Conservation (phyloP, 2,888 invertebrate genomes). For the Dolomedes plantarius region DNA sequence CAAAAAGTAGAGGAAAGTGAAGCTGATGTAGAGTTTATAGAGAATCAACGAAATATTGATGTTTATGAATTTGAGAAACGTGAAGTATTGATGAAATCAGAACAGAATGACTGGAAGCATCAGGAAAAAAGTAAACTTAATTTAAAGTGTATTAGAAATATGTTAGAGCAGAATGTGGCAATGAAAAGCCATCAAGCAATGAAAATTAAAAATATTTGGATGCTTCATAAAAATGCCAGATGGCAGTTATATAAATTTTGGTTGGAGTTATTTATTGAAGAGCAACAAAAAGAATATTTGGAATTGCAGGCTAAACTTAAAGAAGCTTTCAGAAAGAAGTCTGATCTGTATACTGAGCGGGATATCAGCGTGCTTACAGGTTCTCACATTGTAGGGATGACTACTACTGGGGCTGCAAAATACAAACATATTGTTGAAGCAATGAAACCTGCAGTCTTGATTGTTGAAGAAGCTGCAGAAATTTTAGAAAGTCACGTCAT, state of each 20-base stretch:
- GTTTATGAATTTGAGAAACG: slow-evolving; percentile 2
- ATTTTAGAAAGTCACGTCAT: slow-evolving; percentile 90
- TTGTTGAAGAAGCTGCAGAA: slow-evolving; percentile 92
- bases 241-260: slow-evolving; percentile 66
- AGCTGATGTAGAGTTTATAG: slow-evolving; percentile 61
- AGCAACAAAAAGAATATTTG: background rate
- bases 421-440: slow-evolving; percentile 81
- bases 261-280: slow-evolving; percentile 30
- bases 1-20: slow-evolving; percentile 39
- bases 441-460: slow-evolving; percentile 81
- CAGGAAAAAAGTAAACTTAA: too few species aligned
- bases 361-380: slow-evolving; percentile 34
- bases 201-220: slow-evolving; percentile 38
- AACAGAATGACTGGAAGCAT: too few species aligned
- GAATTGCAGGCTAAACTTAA: slow-evolving; percentile 15
- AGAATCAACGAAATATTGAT: slow-evolving; percentile 41
- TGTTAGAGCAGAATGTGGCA: slow-evolving; percentile 3
- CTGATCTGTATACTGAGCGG: slow-evolving; percentile 41
- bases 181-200: slow-evolving; percentile 23
- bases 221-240: background rate
- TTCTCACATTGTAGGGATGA: slow-evolving; percentile 82
- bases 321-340: slow-evolving; percentile 18
- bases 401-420: slow-evolving; percentile 86
- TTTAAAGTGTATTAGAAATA: slow-evolving; percentile 9
- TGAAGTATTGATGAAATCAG: too few species aligned